These are phyloP conservation scores for Hystrix cristata DNA, from an alignment of 2,113 vertebrate genomes.

Conservation along the genomic window DNA sequence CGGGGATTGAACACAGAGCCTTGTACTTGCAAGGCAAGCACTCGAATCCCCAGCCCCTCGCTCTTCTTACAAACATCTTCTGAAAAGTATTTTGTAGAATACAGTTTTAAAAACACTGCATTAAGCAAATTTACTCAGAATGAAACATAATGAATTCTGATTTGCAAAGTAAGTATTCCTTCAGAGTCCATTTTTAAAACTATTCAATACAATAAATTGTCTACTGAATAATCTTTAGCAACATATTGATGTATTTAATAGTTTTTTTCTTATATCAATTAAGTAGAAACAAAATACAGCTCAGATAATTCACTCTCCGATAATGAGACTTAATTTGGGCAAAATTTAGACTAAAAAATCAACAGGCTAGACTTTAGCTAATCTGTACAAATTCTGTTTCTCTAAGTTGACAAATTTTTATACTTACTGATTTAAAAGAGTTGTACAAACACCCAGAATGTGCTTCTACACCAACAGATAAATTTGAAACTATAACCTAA, in stretches of 20 bases:
- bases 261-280: neutral
- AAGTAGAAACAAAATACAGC: neutral
- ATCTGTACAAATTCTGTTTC: conserved; percentile 8
- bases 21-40: no score
- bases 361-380: neutral
- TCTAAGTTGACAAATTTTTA: neutral
- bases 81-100: neutral
- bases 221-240: neutral
- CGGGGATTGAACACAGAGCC: no score
- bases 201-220: neutral
- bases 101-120: neutral
- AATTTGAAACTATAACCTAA: conserved; percentile 3
- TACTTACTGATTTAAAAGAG: neutral
- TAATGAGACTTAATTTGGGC: neutral
- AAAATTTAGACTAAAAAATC: neutral
- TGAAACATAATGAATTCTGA: neutral
- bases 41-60: no score
- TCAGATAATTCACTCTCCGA: neutral
- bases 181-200: neutral
- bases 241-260: neutral
- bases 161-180: neutral
- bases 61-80: neutral
- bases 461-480: neutral
- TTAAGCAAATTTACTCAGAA: neutral
- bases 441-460: neutral